These are phyloP conservation scores for Drosophila truncata DNA, from an alignment of 1,140 invertebrate genomes.

Conservation along the genomic window DNA sequence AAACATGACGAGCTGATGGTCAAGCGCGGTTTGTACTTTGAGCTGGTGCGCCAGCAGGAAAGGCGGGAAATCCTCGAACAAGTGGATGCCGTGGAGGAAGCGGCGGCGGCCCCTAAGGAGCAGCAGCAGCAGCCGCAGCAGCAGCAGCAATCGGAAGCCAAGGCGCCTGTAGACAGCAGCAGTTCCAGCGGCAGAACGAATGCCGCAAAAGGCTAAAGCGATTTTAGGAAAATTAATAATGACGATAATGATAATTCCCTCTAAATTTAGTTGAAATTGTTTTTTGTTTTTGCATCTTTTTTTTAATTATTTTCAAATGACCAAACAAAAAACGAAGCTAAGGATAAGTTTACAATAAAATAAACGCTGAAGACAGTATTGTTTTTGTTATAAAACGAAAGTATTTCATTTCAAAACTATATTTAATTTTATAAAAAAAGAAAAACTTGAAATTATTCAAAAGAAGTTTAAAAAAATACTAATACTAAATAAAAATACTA, in stretches of 20 bases:
- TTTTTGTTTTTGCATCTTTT: conserved; percentile 42
- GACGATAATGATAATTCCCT: conserved; percentile 50
- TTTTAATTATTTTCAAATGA: conserved; percentile 32
- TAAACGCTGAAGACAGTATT: conserved; percentile 58
- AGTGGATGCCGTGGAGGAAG: conserved; percentile 64
- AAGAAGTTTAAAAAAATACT: background rate
- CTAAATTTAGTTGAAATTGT: conserved; percentile 46
- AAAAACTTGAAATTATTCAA: background rate
- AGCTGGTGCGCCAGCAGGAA: conserved; percentile 85
- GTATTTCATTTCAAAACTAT: conserved; percentile 4
- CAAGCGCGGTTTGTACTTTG: conserved; percentile 90
- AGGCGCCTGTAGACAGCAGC: conserved; percentile 1
- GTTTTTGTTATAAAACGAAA: conserved; percentile 66
- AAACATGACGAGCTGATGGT: conserved; percentile 93
- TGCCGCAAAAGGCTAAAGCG: conserved; percentile 19
- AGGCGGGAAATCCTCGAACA: conserved; percentile 73
- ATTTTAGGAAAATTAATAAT: conserved; percentile 31
- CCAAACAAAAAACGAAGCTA: conserved; percentile 34
- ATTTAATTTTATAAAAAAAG: background rate
- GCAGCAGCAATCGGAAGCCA: background rate
- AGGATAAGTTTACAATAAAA: conserved; percentile 49
- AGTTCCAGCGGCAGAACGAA: conserved; percentile 10
- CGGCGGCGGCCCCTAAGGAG: conserved; percentile 37
- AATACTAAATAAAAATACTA: no score
- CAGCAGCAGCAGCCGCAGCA: background rate